phyloP scores from a whole-genome alignment of 2,797 vertebrate species.

The Sternarchorhynchus goeldii region DNA sequence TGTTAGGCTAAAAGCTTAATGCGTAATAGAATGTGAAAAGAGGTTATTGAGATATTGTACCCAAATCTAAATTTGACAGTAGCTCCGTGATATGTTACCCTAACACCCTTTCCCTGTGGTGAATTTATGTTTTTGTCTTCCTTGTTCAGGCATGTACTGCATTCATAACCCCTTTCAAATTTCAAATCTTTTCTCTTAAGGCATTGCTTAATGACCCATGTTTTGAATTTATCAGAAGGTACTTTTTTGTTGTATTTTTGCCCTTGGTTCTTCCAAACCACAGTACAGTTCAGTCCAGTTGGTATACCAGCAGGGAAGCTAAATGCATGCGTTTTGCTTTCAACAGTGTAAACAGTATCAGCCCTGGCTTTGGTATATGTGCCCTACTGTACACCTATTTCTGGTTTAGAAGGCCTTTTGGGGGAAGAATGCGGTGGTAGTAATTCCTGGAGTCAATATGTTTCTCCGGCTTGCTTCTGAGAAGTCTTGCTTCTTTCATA shows the following conservation, averaged over 20 bases:
- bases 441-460: background rate
- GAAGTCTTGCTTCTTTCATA: constrained; percentile 2
- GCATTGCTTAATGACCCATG: background rate
- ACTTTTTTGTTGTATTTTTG: background rate
- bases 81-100: background rate
- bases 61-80: no score
- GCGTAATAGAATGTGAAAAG: background rate
- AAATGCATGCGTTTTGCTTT: background rate
- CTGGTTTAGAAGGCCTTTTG: background rate
- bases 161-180: background rate
- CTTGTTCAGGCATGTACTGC: constrained; percentile 2
- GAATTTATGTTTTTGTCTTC: background rate
- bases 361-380: background rate
- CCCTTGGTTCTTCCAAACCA: background rate
- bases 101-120: background rate
- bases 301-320: background rate
- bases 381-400: background rate
- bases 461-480: background rate
- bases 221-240: background rate
- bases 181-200: background rate
- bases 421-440: background rate
- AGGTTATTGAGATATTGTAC: background rate
- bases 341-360: background rate
- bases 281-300: background rate
- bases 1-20: no score